These are phyloP conservation scores for Gymnocheta viridis DNA, from an alignment of 2,888 invertebrate species.

Conservation along the genomic window DNA sequence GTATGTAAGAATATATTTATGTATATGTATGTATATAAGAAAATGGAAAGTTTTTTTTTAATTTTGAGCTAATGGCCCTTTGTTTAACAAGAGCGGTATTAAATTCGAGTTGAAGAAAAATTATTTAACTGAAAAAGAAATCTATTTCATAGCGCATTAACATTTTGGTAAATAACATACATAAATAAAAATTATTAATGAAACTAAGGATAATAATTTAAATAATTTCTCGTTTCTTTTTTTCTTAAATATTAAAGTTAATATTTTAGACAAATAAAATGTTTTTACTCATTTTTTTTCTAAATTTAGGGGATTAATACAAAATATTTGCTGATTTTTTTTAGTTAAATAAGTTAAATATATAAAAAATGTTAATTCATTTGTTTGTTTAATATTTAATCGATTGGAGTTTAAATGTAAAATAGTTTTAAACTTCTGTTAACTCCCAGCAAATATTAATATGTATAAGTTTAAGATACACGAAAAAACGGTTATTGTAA, in stretches of 20 bases:
- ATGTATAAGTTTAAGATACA: conserved; percentile 49
- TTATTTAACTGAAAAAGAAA: conserved; percentile 47
- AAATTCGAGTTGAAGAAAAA: conserved; percentile 49
- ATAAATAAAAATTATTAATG: conserved; percentile 45
- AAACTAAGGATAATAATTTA: conserved; percentile 47
- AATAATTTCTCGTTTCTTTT: conserved; percentile 26
- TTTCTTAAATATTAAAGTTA: conserved; percentile 28
- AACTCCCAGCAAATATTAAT: conserved; percentile 62
- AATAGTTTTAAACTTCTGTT: conserved; percentile 69
- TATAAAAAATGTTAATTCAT: conserved; percentile 66
- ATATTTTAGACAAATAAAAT: conserved; percentile 58
- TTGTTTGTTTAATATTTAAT: conserved; percentile 46
- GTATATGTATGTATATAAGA: too few relatives aligned
- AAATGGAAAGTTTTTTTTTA: too few relatives aligned
- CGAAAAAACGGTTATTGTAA: conserved; percentile 57
- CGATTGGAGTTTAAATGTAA: conserved; percentile 65
- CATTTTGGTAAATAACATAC: conserved; percentile 52
- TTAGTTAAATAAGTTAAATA: conserved; percentile 48
- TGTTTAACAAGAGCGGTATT: neutral
- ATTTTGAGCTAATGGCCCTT: neutral
- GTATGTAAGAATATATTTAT: too few relatives aligned
- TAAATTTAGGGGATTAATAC: conserved; percentile 56
- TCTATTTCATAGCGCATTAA: conserved; percentile 40
- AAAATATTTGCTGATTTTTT: conserved; percentile 39
- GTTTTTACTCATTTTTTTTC: conserved; percentile 28